Percentiles rank a stretch among this genome's conserved stretches.
Evolutionary conservation across 2,797 vertebrate genomes (phyloP).

Genomic region (Sparus aurata): DNA sequence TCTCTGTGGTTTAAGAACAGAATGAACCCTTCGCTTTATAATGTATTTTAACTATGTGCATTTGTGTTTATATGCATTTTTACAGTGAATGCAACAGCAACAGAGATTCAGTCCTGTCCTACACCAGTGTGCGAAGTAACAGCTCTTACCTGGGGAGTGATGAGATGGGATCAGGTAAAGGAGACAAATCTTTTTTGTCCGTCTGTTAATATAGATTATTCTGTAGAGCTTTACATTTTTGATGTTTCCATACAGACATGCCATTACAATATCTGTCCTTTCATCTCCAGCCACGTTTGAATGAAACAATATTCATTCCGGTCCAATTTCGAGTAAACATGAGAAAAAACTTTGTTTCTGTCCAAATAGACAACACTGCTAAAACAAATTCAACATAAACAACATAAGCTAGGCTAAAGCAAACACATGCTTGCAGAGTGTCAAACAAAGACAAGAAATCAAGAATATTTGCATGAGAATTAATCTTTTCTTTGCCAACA

Average conservation of each 20-base stretch:
- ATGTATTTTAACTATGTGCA: slow-evolving; percentile 26
- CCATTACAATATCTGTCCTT: neutral
- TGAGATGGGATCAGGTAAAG: slow-evolving; percentile 98
- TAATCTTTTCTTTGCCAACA: neutral
- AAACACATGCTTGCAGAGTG: neutral
- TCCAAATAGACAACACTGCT: slow-evolving; percentile 10
- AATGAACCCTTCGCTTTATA: slow-evolving; percentile 52
- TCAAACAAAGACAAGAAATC: slow-evolving; percentile 28
- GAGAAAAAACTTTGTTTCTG: neutral
- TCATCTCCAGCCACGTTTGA: neutral
- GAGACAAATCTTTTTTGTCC: neutral
- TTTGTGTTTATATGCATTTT: slow-evolving; percentile 42
- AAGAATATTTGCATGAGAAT: slow-evolving; percentile 3
- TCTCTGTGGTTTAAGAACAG: slow-evolving; percentile 54
- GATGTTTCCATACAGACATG: neutral
- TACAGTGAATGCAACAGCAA: slow-evolving; percentile 98
- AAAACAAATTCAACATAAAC: slow-evolving; percentile 25
- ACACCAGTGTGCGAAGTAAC: slow-evolving; percentile 97
- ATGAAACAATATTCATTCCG: neutral
- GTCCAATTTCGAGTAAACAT: neutral
- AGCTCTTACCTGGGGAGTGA: slow-evolving; percentile 98
- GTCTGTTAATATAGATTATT: neutral
- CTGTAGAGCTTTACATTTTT: neutral
- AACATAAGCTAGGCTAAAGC: neutral
- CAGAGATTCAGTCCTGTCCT: slow-evolving; percentile 96